phyloP scores from a whole-genome alignment of 2,797 vertebrate species.

The Clarias platycephalus region DNA sequence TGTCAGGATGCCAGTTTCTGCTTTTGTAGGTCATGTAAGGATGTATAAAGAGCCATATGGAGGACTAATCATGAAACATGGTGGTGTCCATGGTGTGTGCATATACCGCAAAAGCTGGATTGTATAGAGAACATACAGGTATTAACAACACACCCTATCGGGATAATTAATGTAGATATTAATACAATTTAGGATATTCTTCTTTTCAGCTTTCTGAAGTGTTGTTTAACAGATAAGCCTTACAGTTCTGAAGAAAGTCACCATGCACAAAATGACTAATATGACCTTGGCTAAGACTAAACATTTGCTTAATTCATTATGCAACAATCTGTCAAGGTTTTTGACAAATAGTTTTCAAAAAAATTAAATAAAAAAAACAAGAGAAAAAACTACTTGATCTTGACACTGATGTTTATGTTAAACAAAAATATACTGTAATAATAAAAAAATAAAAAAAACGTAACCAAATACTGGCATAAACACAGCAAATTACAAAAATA shows the following conservation, averaged over 20 bases:
- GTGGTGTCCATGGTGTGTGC: neutral
- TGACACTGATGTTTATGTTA: neutral
- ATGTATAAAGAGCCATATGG: neutral
- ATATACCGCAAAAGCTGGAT: neutral
- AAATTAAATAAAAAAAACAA: too few relatives aligned
- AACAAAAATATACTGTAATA: neutral
- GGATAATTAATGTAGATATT: neutral
- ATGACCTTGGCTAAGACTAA: neutral
- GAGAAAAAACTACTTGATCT: neutral
- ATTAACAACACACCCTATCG: neutral
- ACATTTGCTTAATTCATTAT: neutral
- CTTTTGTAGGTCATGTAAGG: neutral
- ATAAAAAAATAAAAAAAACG: too few relatives aligned
- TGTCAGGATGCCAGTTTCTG: neutral
- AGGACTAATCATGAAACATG: constrained; percentile 10
- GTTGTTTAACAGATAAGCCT: neutral
- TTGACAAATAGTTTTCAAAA: neutral
- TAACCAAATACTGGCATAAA: constrained; percentile 3
- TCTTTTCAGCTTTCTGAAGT: neutral
- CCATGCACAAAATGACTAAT: neutral
- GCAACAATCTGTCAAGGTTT: neutral
- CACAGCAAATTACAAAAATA: constrained; percentile 3
- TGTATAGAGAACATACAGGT: neutral
- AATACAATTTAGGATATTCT: neutral
- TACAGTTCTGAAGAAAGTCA: neutral